Base-by-base conservation (phyloP, 2,113 vertebrate species). In the Silurus asotus region DNA sequence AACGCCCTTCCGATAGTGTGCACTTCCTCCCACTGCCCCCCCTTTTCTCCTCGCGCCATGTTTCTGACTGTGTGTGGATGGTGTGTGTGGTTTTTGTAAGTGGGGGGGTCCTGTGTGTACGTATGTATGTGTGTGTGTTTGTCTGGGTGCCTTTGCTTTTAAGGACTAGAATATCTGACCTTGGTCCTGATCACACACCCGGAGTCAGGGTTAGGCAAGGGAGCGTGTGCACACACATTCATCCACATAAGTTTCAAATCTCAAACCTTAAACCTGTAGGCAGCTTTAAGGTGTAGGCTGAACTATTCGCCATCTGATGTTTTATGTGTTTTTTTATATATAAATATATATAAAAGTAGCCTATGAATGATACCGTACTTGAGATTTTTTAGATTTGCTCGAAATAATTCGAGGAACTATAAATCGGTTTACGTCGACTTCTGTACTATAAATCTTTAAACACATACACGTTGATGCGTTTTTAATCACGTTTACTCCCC, bases 1-100 rank as follows among this genome's bases (percentile, higher is more conserved):
- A 93, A 93, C 94, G 91, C 95, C 95, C 91, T 95, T 95, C 92
- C 95, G 95, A 95, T 96, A 96, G 93, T 93, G 91, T 86, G 92
- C 89, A 84, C 89, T 84, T 84, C 64, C 82, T 83, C 81, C 82
- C 79, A 86, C 89, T 88, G 62, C 62, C 88, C 78, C 89, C 83
- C 86, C 87, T 72, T 84, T 55, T 91, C 89, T 86, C 89, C 90
- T 83, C 84, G 84, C 89, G 90, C 89, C 91, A 91, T 89, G 90
- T 89, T 91, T 90, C 91, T 92, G 89, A 78, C 64, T 69, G 78
- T 87, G 88, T 78, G 69, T 87, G 77, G 80, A 77, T 74, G 81
- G 87, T 67, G 87, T 85, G 81, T 75, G 64, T 70, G 70, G 70
- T 86, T 64, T 76, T 45, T 84, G 86, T 81, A 64, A 85, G 77